These are phyloP conservation scores for Nudaria mundana DNA, from an alignment of 2,888 invertebrate species.

Conservation along the genomic window DNA sequence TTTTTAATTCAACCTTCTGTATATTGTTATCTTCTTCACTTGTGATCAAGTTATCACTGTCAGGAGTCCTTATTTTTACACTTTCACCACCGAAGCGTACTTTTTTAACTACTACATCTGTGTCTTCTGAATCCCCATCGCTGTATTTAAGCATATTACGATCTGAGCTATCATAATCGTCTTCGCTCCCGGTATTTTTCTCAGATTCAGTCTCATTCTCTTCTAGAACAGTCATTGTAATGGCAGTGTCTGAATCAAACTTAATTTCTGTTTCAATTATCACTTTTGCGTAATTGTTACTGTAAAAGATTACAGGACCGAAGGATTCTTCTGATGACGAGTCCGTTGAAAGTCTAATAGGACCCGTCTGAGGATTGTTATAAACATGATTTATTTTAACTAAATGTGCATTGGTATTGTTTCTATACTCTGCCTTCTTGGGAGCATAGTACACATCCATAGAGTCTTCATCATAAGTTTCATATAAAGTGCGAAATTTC, in stretches of 20 bases:
- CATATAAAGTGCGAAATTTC: slow-evolving; percentile 68
- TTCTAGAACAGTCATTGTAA: slow-evolving; percentile 92
- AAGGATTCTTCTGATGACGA: slow-evolving; percentile 84
- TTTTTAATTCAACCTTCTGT: slow-evolving; percentile 38
- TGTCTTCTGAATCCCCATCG: slow-evolving; percentile 83
- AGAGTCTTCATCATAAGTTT: slow-evolving; percentile 71
- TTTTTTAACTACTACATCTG: slow-evolving; percentile 81
- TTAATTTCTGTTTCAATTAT: slow-evolving; percentile 92
- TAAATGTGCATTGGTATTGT: slow-evolving; percentile 51
- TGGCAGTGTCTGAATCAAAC: slow-evolving; percentile 89
- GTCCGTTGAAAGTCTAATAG: slow-evolving; percentile 61
- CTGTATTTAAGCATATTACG: slow-evolving; percentile 81
- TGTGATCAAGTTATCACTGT: slow-evolving; percentile 86
- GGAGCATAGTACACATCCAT: slow-evolving; percentile 72
- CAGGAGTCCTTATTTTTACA: slow-evolving; percentile 91
- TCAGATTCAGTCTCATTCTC: slow-evolving; percentile 80
- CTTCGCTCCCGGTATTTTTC: slow-evolving; percentile 66
- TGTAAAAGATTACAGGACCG: slow-evolving; percentile 58
- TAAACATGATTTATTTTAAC: slow-evolving; percentile 64
- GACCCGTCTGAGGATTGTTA: slow-evolving; percentile 47
- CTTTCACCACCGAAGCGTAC: slow-evolving; percentile 94
- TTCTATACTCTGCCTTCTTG: slow-evolving; percentile 49
- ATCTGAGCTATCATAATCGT: slow-evolving; percentile 71
- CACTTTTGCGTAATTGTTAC: slow-evolving; percentile 82
- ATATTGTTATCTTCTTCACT: slow-evolving; percentile 77